Conservation (phyloP, 2,113 vertebrate species). For the Cepphus grylle region DNA sequence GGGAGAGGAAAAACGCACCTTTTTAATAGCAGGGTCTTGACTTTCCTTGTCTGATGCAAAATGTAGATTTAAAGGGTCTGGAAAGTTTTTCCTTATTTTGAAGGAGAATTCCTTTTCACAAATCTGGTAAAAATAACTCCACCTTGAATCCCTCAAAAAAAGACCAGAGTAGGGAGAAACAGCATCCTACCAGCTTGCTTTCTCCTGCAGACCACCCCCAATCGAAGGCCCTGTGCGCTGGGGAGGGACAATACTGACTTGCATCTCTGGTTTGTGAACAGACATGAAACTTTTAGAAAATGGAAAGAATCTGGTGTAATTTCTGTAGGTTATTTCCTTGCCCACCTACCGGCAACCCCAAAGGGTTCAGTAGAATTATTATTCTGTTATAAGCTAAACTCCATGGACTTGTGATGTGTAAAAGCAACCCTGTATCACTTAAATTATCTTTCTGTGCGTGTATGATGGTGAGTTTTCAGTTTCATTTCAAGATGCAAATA, state of each 20-base stretch:
- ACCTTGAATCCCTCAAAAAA: background rate
- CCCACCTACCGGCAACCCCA: background rate
- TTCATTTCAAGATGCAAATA: background rate
- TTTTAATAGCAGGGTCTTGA: background rate
- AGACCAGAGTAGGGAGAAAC: background rate
- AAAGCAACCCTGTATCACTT: background rate
- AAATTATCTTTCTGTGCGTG: background rate
- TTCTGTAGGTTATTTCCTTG: background rate
- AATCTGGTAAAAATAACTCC: background rate
- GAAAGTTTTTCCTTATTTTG: background rate
- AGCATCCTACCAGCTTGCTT: background rate
- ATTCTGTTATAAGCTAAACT: background rate
- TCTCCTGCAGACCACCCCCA: background rate
- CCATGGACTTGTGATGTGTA: accelerated
- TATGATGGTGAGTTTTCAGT: background rate
- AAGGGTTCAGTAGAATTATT: background rate
- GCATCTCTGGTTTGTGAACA: background rate
- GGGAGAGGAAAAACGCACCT: background rate
- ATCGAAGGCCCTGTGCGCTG: background rate
- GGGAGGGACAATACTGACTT: background rate
- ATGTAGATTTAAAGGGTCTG: background rate
- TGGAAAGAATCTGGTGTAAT: background rate
- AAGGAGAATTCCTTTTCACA: background rate
- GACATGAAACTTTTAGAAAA: background rate
- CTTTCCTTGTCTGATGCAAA: background rate